Evolutionary conservation across 2,888 invertebrate genomes (phyloP).

Genomic region (Hetaerina titia): DNA sequence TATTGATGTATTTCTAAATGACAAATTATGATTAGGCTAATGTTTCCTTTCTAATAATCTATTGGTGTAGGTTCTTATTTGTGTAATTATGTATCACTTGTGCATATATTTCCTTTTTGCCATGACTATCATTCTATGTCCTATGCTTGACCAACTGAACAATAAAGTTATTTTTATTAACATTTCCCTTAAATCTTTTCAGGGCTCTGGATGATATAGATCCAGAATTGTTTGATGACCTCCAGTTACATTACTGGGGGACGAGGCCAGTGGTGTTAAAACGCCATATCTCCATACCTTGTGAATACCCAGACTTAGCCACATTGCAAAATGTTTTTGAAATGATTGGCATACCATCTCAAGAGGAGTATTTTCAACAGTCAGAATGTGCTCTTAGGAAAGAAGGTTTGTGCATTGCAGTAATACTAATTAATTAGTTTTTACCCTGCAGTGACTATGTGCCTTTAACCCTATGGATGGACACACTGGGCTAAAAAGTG

Average conservation of each 20-base stretch:
- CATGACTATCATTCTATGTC: too few relatives aligned
- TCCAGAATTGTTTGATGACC: constrained; percentile 81
- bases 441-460: too few relatives aligned
- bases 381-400: background rate
- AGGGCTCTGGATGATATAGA: constrained; percentile 83
- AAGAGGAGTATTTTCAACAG: background rate
- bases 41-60: too few relatives aligned
- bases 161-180: background rate
- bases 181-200: constrained; percentile 45
- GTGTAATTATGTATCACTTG: too few relatives aligned
- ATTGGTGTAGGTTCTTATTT: too few relatives aligned
- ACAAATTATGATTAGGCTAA: too few relatives aligned
- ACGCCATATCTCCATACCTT: background rate
- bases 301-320: constrained; percentile 6
- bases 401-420: constrained; percentile 12
- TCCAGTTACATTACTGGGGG: constrained; percentile 74
- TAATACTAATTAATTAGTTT: background rate
- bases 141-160: too few relatives aligned
- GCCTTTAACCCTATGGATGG: too few relatives aligned
- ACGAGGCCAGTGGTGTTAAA: constrained; percentile 19
- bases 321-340: constrained; percentile 20
- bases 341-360: constrained; percentile 21
- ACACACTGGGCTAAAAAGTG: too few relatives aligned
- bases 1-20: too few relatives aligned
- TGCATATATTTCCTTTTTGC: too few relatives aligned